Evolutionary conservation across 23 tunicate species (phyloP).

Genomic region (Styela clava): DNA sequence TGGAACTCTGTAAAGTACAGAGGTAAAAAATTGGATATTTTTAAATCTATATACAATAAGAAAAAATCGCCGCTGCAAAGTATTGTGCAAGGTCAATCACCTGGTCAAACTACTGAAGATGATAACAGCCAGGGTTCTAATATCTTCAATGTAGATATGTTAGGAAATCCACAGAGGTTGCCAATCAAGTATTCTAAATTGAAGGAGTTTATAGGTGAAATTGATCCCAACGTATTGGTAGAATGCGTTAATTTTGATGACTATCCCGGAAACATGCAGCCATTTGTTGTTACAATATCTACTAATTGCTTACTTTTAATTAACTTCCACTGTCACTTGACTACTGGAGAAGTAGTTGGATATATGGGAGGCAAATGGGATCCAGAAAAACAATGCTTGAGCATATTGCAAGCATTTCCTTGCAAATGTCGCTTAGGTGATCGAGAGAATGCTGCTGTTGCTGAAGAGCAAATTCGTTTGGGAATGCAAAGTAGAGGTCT

Average conservation of each 20-base stretch:
- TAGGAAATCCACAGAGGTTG: slow-evolving; percentile 11
- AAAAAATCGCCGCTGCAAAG: slow-evolving; percentile 36
- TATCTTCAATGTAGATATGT: neutral
- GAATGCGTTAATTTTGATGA: slow-evolving; percentile 53
- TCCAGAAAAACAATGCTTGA: slow-evolving; percentile 55
- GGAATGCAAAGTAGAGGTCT: slow-evolving; percentile 19
- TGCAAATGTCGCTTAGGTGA: slow-evolving; percentile 68
- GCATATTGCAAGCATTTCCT: slow-evolving; percentile 75
- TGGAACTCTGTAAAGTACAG: slow-evolving; percentile 96
- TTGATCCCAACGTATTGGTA: slow-evolving; percentile 61
- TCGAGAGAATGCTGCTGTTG: slow-evolving; percentile 46
- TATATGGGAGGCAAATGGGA: slow-evolving; percentile 91
- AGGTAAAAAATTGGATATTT: slow-evolving; percentile 82
- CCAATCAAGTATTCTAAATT: slow-evolving; percentile 37
- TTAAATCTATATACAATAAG: slow-evolving; percentile 39
- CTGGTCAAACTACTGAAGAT: neutral
- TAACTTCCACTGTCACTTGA: slow-evolving; percentile 74
- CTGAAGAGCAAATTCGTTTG: slow-evolving; percentile 47
- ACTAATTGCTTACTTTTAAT: slow-evolving; percentile 50
- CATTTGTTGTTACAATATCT: slow-evolving; percentile 57
- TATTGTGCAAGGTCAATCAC: neutral
- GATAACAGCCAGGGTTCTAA: neutral
- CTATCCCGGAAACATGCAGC: slow-evolving; percentile 44
- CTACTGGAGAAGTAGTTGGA: slow-evolving; percentile 71
- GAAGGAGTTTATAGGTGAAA: slow-evolving; percentile 19